Conservation (phyloP, 1,140 invertebrate genomes). For the Popillia japonica region DNA sequence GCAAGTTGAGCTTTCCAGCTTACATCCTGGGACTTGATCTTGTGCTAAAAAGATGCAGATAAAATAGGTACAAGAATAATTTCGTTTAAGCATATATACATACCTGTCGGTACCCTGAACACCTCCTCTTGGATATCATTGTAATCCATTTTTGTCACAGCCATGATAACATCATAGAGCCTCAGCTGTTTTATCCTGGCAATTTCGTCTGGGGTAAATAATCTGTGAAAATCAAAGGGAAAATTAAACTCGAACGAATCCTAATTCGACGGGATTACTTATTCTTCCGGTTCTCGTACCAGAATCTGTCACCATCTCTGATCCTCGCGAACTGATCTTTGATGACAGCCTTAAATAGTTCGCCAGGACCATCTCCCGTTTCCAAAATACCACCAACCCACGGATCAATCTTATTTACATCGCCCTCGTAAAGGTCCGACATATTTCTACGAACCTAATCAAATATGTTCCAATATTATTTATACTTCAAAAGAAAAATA, state of each 20-base stretch:
- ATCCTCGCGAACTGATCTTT: slow-evolving; percentile 67
- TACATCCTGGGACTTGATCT: neutral
- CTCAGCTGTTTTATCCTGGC: slow-evolving; percentile 63
- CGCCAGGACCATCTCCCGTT: slow-evolving; percentile 67
- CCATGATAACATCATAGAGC: slow-evolving; percentile 67
- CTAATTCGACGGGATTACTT: slow-evolving; percentile 56
- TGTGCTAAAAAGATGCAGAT: neutral
- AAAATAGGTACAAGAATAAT: too few relatives aligned
- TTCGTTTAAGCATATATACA: too few relatives aligned
- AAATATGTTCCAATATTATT: too few relatives aligned
- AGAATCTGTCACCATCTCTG: slow-evolving; percentile 67
- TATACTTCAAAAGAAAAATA: too few relatives aligned
- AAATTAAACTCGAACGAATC: neutral
- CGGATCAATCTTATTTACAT: slow-evolving; percentile 68
- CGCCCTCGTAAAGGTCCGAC: slow-evolving; percentile 61
- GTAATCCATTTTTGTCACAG: slow-evolving; percentile 64
- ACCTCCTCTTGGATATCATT: slow-evolving; percentile 67
- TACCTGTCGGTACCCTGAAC: slow-evolving; percentile 55
- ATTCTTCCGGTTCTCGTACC: slow-evolving; percentile 67
- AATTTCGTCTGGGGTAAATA: slow-evolving; percentile 68
- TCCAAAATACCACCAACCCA: slow-evolving; percentile 77
- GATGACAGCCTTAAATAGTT: slow-evolving; percentile 67
- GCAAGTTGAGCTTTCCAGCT: neutral
- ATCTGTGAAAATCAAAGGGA: slow-evolving; percentile 53
- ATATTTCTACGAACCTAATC: slow-evolving; percentile 60